These are phyloP conservation scores for Synergus gifuensis DNA, from an alignment of 2,888 invertebrate genomes.

Conservation along the genomic window DNA sequence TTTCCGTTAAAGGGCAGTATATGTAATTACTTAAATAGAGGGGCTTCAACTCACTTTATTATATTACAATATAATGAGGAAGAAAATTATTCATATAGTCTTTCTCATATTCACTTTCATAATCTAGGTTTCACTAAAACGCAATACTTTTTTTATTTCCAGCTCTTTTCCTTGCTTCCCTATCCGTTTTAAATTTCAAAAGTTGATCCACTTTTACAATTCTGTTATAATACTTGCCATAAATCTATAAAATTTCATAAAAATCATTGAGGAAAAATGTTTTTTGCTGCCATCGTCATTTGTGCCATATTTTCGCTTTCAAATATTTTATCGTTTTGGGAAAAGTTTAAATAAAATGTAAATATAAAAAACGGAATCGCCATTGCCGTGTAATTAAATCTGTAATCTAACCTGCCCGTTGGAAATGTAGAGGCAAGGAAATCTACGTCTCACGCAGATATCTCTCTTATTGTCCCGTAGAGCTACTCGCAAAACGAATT, in stretches of 20 bases:
- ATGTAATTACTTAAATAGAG: neutral
- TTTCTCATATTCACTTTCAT: neutral
- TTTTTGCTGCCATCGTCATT: neutral
- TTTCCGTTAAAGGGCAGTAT: too few relatives aligned
- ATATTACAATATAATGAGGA: neutral
- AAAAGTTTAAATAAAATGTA: neutral
- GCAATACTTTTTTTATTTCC: neutral
- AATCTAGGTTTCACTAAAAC: neutral
- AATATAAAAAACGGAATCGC: constrained; percentile 44
- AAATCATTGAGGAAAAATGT: neutral
- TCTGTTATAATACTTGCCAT: neutral
- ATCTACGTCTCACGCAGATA: constrained; percentile 59
- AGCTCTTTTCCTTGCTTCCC: neutral
- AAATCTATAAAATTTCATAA: neutral
- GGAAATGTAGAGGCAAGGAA: constrained; percentile 50
- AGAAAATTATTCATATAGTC: neutral
- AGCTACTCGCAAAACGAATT: constrained; percentile 60
- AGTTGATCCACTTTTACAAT: neutral
- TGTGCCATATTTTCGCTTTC: neutral
- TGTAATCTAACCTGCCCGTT: constrained; percentile 30
- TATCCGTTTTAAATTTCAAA: neutral
- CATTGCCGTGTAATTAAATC: constrained; percentile 51
- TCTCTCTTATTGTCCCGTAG: constrained; percentile 71
- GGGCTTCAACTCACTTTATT: neutral
- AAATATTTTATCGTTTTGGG: neutral